Evolutionary conservation across 2,797 vertebrate species (phyloP).

Genomic region (Phrynocephalus vlangalii): DNA sequence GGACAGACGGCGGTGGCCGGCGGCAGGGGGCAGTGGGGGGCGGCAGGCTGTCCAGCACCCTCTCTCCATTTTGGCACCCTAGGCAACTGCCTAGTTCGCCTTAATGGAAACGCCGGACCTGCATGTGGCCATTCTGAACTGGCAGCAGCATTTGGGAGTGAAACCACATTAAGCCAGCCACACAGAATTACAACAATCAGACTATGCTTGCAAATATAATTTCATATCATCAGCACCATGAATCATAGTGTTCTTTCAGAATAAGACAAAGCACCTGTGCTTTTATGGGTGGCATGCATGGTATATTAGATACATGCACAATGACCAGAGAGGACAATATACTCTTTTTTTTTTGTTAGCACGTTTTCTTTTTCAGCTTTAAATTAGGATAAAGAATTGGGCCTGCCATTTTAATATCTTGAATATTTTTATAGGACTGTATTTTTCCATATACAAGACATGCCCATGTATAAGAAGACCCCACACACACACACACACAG

Average conservation of each 20-base stretch:
- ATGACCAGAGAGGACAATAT: not conserved
- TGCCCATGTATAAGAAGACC: too few relatives aligned
- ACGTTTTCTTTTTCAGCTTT: not conserved
- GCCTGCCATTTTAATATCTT: conserved; percentile 41
- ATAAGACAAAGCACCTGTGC: conserved; percentile 22
- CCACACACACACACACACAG: too few relatives aligned
- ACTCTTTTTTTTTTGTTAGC: conserved; percentile 20
- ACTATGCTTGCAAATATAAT: not conserved
- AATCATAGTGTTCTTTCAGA: conserved; percentile 22
- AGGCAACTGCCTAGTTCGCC: too few relatives aligned
- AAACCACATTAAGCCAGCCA: not conserved
- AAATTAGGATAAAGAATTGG: conserved; percentile 26
- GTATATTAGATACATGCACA: conserved; percentile 6
- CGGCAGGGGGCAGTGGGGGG: too few relatives aligned
- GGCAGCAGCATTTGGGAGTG: not conserved
- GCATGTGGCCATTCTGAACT: not conserved
- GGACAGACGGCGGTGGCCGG: too few relatives aligned
- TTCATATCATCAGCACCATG: conserved; percentile 34
- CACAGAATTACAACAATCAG: not conserved
- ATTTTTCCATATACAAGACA: too few relatives aligned
- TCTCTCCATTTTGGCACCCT: too few relatives aligned
- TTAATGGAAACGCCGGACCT: too few relatives aligned
- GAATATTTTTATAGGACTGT: conserved; percentile 23
- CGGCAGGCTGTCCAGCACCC: too few relatives aligned
- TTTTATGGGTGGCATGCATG: not conserved